A percentile compares a stretch with the other conserved stretches of the same genome.
These are phyloP conservation scores for Athetis lepigone DNA, from an alignment of 2,888 invertebrate species.

Conservation along the genomic window DNA sequence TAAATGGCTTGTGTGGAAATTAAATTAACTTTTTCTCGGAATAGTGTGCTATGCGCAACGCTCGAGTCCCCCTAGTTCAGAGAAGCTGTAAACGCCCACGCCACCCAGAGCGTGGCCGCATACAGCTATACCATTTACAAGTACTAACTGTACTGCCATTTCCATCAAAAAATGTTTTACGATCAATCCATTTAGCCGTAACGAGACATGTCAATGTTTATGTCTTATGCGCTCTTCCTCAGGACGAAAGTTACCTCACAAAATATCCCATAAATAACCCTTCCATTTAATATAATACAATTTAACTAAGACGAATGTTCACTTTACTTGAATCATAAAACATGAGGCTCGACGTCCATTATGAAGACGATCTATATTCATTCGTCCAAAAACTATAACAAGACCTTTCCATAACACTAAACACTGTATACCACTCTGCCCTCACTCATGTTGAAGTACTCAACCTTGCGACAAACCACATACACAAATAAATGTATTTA, in stretches of 20 bases:
- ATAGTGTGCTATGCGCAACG: conserved; percentile 65
- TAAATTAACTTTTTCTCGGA: conserved; percentile 78
- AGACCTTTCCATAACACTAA: conserved; percentile 67
- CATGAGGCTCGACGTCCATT: conserved; percentile 63
- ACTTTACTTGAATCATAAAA: conserved; percentile 74
- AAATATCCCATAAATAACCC: conserved; percentile 68
- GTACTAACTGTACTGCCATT: conserved; percentile 60
- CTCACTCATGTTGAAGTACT: conserved; percentile 26
- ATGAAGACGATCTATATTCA: conserved; percentile 71
- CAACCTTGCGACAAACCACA: conserved; percentile 20
- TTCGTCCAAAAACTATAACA: conserved; percentile 68
- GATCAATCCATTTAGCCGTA: conserved; percentile 65
- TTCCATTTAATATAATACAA: conserved; percentile 73
- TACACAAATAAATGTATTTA: conserved; percentile 33
- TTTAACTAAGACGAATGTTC: conserved; percentile 76
- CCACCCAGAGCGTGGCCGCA: conserved; percentile 60
- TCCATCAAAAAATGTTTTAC: conserved; percentile 64
- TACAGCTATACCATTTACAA: conserved; percentile 67
- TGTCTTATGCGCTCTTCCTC: conserved; percentile 51
- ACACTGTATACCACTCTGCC: conserved; percentile 53
- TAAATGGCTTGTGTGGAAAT: conserved; percentile 60
- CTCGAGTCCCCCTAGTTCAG: conserved; percentile 69
- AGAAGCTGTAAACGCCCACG: conserved; percentile 77
- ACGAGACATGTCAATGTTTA: conserved; percentile 48
- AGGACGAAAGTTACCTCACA: conserved; percentile 51